These are phyloP conservation scores for Galeruca laticollis DNA, from an alignment of 2,888 invertebrate genomes.

Conservation along the genomic window DNA sequence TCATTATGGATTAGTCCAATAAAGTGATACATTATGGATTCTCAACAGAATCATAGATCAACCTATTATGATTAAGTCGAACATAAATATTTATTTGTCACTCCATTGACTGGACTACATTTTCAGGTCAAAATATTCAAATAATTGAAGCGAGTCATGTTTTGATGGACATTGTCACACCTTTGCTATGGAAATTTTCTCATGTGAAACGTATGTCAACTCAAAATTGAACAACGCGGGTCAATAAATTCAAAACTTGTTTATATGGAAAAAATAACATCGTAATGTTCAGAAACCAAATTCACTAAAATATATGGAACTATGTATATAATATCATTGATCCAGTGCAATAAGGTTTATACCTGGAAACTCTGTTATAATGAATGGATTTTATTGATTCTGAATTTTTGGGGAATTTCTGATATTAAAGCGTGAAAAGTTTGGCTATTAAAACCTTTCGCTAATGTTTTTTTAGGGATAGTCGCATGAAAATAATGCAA, in stretches of 20 bases:
- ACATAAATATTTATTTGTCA: background rate
- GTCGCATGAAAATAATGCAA: too few species aligned
- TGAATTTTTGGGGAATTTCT: too few species aligned
- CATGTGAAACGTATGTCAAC: background rate
- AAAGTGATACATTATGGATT: too few species aligned
- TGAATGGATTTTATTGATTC: too few species aligned
- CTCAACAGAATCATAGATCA: too few species aligned
- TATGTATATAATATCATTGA: background rate
- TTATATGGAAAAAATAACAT: background rate
- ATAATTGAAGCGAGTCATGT: background rate
- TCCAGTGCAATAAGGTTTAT: too few species aligned
- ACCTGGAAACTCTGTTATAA: too few species aligned
- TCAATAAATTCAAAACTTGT: background rate
- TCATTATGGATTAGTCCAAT: too few species aligned
- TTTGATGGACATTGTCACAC: background rate
- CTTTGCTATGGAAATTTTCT: constrained; percentile 3
- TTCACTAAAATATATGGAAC: background rate
- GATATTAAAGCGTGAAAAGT: too few species aligned
- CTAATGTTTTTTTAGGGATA: too few species aligned
- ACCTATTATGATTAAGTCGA: too few species aligned
- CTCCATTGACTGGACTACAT: background rate
- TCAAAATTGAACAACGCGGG: background rate
- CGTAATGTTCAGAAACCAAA: background rate
- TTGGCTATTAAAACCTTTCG: too few species aligned
- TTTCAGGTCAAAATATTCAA: constrained; percentile 1